Evolutionary conservation across 2,113 vertebrate species (phyloP).

Genomic region (Poeciliopsis retropinna): DNA sequence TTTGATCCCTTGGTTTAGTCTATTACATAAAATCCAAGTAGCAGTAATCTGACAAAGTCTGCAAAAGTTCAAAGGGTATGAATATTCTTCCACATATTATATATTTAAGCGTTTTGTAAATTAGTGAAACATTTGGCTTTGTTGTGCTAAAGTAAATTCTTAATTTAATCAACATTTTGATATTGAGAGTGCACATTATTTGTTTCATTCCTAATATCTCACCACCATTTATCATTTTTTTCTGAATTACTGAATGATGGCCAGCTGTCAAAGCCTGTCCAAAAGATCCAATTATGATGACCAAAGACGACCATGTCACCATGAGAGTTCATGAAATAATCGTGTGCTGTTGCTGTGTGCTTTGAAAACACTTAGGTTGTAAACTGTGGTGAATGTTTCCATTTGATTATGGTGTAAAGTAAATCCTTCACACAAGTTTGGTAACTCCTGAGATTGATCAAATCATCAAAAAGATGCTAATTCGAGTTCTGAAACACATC

Average conservation of each 20-base stretch:
- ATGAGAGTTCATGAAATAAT: slow-evolving; percentile 50
- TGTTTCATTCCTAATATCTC: slow-evolving; percentile 39
- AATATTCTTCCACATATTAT: too few relatives aligned
- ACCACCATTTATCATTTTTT: slow-evolving; percentile 56
- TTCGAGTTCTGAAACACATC: slow-evolving; percentile 35
- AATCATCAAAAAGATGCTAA: slow-evolving; percentile 57
- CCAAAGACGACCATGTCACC: slow-evolving; percentile 55
- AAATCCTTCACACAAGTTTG: slow-evolving; percentile 48
- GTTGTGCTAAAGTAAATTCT: slow-evolving; percentile 14
- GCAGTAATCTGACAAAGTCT: too few relatives aligned
- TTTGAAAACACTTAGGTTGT: slow-evolving; percentile 49
- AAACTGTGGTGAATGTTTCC: slow-evolving; percentile 39
- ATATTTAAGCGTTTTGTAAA: slow-evolving; percentile 25
- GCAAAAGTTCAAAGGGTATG: too few relatives aligned
- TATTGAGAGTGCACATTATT: slow-evolving; percentile 24
- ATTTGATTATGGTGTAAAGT: slow-evolving; percentile 20
- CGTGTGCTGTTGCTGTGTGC: slow-evolving; percentile 25
- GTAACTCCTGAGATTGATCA: slow-evolving; percentile 40
- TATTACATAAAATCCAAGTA: neutral
- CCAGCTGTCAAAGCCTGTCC: too few relatives aligned
- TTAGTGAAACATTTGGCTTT: neutral
- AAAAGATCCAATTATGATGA: slow-evolving; percentile 62
- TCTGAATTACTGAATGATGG: slow-evolving; percentile 48
- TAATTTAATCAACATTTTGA: slow-evolving; percentile 5
- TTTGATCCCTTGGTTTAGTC: neutral